Conservation (phyloP, 1,140 invertebrate species). For the Anastrepha ludens region DNA sequence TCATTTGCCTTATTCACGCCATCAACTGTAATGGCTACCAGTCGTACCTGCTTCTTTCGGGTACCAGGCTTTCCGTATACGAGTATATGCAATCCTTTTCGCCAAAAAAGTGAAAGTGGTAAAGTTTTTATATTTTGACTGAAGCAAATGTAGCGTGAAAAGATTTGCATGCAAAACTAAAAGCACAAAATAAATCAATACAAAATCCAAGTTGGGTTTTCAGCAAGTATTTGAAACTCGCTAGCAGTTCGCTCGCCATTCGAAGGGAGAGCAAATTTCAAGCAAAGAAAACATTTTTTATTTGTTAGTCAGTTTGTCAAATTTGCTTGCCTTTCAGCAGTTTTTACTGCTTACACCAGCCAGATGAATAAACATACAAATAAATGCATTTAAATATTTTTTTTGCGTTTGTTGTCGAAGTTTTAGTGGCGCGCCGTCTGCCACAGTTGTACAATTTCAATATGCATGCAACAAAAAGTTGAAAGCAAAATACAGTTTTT, state of each 20-base stretch:
- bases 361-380: not conserved
- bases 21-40: no score
- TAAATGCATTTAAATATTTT: not conserved
- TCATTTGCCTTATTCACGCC: no score
- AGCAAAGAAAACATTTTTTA: constrained; percentile 10
- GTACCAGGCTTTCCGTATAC: no score
- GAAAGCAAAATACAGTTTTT: not conserved
- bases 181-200: not conserved
- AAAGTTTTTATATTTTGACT: not conserved
- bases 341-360: not conserved
- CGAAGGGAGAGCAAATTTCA: not conserved
- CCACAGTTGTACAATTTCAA: not conserved
- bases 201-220: not conserved
- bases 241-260: not conserved
- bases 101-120: not conserved
- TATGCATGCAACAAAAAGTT: not conserved
- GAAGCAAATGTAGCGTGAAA: not conserved
- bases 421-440: constrained; percentile 43
- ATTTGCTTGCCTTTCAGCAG: not conserved
- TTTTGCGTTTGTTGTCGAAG: not conserved
- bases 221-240: constrained; percentile 18
- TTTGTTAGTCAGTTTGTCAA: not conserved
- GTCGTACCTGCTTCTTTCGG: no score
- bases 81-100: no score
- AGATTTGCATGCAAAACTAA: not conserved